Conservation (phyloP, 2,888 invertebrate species). For the Lissonota sp. region DNA sequence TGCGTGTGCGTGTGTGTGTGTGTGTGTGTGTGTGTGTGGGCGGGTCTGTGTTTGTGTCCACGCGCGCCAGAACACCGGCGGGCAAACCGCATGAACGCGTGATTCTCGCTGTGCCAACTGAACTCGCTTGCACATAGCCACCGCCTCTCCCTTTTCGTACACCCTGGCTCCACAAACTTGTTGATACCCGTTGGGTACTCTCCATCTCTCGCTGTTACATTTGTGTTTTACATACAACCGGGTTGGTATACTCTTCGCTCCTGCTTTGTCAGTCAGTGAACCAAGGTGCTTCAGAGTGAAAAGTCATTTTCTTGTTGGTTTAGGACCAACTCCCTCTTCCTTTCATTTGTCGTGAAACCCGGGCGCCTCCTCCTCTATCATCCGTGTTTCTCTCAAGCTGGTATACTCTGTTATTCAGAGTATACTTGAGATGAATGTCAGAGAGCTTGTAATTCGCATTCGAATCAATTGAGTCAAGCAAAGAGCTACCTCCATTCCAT, state of each 20-base stretch:
- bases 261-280: conserved; percentile 46
- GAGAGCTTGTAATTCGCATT: conserved; percentile 56
- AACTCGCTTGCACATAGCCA: conserved; percentile 18
- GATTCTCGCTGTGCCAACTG: conserved; percentile 51
- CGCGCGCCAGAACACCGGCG: conserved; percentile 40
- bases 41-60: too few relatives aligned
- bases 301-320: conserved; percentile 63
- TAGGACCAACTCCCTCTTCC: conserved; percentile 49
- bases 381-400: neutral
- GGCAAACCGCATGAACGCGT: conserved; percentile 59
- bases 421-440: conserved; percentile 55
- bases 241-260: conserved; percentile 27
- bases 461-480: conserved; percentile 50
- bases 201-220: conserved; percentile 38
- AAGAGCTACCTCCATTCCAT: conserved; percentile 34
- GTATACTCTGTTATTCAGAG: neutral
- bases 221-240: conserved; percentile 27
- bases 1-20: too few relatives aligned
- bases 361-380: neutral
- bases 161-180: conserved; percentile 59
- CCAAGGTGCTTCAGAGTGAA: conserved; percentile 42
- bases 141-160: conserved; percentile 39
- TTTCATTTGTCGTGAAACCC: conserved; percentile 36
- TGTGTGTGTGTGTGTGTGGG: too few relatives aligned
- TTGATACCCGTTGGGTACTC: conserved; percentile 64